A percentile compares a stretch with the other conserved stretches of the same genome.
These are phyloP conservation scores for Orthonychiurus folsomi DNA, from an alignment of 2,888 invertebrate species.

Conservation along the genomic window DNA sequence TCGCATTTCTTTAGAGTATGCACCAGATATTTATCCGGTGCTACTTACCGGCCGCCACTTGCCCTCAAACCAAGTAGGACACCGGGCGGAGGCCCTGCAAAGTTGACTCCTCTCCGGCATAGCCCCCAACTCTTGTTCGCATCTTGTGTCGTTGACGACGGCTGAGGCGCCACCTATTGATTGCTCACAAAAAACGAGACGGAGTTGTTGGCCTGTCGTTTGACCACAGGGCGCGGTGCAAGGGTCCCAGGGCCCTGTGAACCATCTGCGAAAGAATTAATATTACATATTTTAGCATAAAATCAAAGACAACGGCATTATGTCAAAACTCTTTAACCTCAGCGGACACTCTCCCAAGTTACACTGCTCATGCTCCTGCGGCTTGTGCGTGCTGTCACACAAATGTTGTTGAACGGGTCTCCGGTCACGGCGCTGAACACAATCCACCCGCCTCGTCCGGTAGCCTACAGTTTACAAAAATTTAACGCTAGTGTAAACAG, in stretches of 20 bases:
- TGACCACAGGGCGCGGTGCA: conserved; percentile 76
- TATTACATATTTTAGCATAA: no score
- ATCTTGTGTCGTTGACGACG: conserved; percentile 65
- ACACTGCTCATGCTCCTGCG: conserved; percentile 61
- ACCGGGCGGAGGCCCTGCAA: conserved; percentile 68
- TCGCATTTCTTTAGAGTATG: neutral
- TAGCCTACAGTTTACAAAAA: conserved; percentile 52
- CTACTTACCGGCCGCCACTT: conserved; percentile 80
- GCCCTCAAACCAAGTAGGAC: conserved; percentile 77
- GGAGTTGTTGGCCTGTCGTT: conserved; percentile 42
- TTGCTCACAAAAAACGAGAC: conserved; percentile 66
- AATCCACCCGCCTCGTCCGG: conserved; percentile 68
- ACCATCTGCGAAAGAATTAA: conserved; percentile 52
- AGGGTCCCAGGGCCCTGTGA: conserved; percentile 64
- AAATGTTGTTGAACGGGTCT: conserved; percentile 63
- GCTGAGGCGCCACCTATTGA: conserved; percentile 63
- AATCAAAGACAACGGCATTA: no score
- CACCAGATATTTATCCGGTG: neutral
- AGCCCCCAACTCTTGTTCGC: conserved; percentile 57
- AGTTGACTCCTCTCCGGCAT: conserved; percentile 58
- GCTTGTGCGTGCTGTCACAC: conserved; percentile 69
- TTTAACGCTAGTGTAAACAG: neutral
- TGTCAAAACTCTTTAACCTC: no score
- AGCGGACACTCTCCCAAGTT: conserved; percentile 68
- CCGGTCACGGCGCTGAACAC: conserved; percentile 64